These are phyloP conservation scores for Brachionus asplanchnoidis DNA, from an alignment of 1,140 invertebrate species.

Conservation along the genomic window DNA sequence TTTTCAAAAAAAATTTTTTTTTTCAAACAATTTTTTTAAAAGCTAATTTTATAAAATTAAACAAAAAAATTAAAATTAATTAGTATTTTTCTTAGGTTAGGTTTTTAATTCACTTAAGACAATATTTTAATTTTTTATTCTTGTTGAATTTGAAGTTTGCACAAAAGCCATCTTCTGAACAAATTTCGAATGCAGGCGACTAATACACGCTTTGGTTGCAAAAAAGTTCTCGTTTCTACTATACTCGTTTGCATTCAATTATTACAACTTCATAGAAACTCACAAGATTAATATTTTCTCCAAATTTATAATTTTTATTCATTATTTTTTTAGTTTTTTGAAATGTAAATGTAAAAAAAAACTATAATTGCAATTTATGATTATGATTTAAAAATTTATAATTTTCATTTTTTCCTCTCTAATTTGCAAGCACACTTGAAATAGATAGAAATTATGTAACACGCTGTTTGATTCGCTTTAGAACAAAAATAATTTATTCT, in stretches of 20 bases:
- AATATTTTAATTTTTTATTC: background rate
- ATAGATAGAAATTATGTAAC: constrained; percentile 35
- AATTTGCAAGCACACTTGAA: background rate
- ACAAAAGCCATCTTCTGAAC: background rate
- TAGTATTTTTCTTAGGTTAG: background rate
- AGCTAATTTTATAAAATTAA: too few relatives aligned
- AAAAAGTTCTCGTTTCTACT: background rate
- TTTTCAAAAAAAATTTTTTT: too few relatives aligned
- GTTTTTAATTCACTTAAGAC: background rate
- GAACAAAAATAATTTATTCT: constrained; percentile 4
- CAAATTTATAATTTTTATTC: background rate
- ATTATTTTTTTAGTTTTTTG: background rate
- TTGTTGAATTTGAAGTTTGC: background rate
- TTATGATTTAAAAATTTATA: constrained; percentile 15
- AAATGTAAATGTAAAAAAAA: background rate
- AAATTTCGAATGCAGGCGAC: background rate
- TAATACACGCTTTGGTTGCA: background rate
- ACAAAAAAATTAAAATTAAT: background rate
- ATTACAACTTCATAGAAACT: background rate
- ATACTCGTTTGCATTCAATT: background rate
- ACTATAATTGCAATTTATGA: background rate
- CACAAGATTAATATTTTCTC: background rate
- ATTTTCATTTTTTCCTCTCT: background rate
- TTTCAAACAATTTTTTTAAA: too few relatives aligned
- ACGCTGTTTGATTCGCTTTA: constrained; percentile 31